Conservation (phyloP, 2,797 vertebrate species). For the Lophotriccus pileatus region DNA sequence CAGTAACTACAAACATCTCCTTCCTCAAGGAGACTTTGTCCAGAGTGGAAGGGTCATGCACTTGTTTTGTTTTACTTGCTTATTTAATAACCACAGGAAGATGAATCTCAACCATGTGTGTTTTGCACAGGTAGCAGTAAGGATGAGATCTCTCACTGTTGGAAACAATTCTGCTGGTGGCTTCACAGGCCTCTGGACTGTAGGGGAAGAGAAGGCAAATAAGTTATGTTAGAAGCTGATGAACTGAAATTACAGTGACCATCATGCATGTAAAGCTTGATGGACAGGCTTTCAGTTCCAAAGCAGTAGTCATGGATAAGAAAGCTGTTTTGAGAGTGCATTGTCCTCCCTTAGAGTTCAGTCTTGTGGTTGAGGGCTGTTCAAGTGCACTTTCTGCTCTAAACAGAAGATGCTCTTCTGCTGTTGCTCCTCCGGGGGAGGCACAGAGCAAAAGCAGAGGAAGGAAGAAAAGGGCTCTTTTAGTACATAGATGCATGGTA, state of each 20-base stretch:
- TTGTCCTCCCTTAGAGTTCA: background rate
- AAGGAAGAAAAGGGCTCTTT: background rate
- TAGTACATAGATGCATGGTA: background rate
- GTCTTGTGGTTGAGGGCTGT: background rate
- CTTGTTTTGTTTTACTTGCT: background rate
- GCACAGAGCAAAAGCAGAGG: background rate
- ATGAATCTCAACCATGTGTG: background rate
- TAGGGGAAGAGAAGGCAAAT: rapidly evolving
- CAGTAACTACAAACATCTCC: background rate
- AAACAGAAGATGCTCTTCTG: background rate
- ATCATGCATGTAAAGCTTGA: background rate
- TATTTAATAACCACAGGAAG: background rate
- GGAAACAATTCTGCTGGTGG: background rate
- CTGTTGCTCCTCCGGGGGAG: background rate
- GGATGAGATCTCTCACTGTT: background rate
- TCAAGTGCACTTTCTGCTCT: background rate
- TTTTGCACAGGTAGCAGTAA: background rate
- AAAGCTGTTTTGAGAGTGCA: background rate
- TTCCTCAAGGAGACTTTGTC: background rate
- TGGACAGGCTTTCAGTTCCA: background rate
- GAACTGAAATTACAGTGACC: background rate
- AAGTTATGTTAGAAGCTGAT: background rate
- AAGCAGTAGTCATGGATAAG: background rate
- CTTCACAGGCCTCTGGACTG: background rate
- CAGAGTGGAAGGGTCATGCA: background rate